These are phyloP conservation scores for Myodes glareolus DNA, from an alignment of 2,113 vertebrate species.

Conservation along the genomic window DNA sequence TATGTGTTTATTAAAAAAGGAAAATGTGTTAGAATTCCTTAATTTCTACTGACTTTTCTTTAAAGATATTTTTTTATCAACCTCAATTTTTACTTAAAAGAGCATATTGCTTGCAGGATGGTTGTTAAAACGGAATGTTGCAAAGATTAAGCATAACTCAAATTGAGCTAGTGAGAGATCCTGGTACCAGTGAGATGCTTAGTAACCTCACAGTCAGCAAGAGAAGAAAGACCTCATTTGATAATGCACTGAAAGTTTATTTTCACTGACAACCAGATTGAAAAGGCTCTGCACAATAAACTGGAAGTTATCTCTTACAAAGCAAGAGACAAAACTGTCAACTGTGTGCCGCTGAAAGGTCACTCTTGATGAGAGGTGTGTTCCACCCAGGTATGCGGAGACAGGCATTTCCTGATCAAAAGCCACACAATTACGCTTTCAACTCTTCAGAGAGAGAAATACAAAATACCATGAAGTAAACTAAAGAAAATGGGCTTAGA, in stretches of 20 bases:
- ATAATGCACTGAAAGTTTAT: slow-evolving; percentile 62
- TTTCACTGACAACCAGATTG: slow-evolving; percentile 56
- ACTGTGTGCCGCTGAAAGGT: slow-evolving; percentile 38
- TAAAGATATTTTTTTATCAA: slow-evolving; percentile 57
- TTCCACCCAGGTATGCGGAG: not conserved
- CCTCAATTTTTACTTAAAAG: slow-evolving; percentile 59
- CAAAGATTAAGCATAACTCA: slow-evolving; percentile 67
- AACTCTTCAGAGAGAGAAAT: not conserved
- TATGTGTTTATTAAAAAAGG: slow-evolving; percentile 88
- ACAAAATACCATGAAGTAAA: not conserved
- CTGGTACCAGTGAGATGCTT: slow-evolving; percentile 47
- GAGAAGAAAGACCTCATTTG: slow-evolving; percentile 37
- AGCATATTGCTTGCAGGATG: not conserved
- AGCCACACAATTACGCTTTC: not conserved
- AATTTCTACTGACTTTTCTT: slow-evolving; percentile 62
- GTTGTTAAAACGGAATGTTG: not conserved
- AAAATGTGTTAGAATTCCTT: slow-evolving; percentile 80
- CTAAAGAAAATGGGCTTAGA: not conserved
- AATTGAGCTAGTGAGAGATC: not conserved
- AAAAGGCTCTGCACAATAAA: slow-evolving; percentile 68
- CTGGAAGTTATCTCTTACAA: slow-evolving; percentile 69
- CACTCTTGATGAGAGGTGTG: slow-evolving; percentile 62
- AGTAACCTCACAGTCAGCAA: slow-evolving; percentile 18
- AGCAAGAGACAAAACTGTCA: slow-evolving; percentile 64
- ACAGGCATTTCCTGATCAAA: slow-evolving; percentile 23